Conservation (phyloP, 1,140 invertebrate genomes). For the Tetranychus cinnabarinus region DNA sequence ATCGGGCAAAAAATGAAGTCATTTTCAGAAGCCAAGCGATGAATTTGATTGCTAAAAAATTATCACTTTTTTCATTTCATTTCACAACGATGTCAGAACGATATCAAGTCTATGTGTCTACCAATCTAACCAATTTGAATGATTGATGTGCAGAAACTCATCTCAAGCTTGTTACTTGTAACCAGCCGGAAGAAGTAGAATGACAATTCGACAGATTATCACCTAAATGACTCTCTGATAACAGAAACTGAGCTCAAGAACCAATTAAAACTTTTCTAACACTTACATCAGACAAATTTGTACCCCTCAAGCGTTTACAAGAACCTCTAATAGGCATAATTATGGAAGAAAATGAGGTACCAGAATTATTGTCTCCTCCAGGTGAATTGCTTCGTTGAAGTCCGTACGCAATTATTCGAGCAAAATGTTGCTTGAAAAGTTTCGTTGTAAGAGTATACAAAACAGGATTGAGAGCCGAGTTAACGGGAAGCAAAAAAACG, state of each 20-base stretch:
- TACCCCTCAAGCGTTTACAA: background rate
- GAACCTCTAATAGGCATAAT: background rate
- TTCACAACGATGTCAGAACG: background rate
- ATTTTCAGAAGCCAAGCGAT: background rate
- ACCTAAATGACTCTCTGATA: background rate
- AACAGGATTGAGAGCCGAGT: slow-evolving; percentile 49
- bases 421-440: slow-evolving; percentile 9
- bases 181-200: background rate
- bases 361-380: background rate
- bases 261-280: no score
- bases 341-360: background rate
- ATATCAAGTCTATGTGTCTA: background rate
- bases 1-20: background rate
- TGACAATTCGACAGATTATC: background rate
- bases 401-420: background rate
- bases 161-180: background rate
- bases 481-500: slow-evolving; percentile 48
- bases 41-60: background rate
- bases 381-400: background rate
- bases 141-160: background rate
- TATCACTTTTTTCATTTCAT: background rate
- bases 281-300: background rate
- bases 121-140: background rate
- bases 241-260: no score
- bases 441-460: slow-evolving; percentile 43